phyloP scores from a whole-genome alignment of 1,140 invertebrate genomes.

The Dufourea novaeangliae region DNA sequence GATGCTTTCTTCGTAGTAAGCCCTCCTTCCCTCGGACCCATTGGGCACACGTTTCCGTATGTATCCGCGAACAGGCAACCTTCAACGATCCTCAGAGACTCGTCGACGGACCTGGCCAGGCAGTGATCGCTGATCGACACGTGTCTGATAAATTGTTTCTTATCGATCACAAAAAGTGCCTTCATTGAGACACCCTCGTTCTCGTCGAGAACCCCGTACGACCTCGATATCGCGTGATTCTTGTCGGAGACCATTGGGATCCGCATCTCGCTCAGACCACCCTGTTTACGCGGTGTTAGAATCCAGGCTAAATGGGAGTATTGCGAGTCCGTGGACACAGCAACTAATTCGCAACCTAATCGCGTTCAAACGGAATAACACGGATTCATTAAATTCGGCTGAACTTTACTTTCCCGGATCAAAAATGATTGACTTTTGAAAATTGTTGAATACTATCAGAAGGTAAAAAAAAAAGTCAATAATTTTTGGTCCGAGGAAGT shows the following conservation, averaged over 20 bases:
- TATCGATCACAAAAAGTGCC: conserved; percentile 97
- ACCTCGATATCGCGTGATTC: conserved; percentile 89
- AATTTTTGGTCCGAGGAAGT: too few relatives aligned
- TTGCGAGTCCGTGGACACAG: conserved; percentile 92
- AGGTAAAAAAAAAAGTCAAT: too few relatives aligned
- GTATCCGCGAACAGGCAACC: conserved; percentile 96
- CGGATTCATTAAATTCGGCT: too few relatives aligned
- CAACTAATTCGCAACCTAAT: conserved; percentile 88
- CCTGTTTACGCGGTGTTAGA: conserved; percentile 95
- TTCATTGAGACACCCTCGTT: conserved; percentile 94
- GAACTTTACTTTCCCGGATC: too few relatives aligned
- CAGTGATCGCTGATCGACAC: conserved; percentile 97
- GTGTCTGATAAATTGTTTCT: conserved; percentile 92
- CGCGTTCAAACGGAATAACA: neutral
- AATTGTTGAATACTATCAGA: too few relatives aligned
- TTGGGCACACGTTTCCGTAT: conserved; percentile 96
- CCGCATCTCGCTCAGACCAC: conserved; percentile 95
- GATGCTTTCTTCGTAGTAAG: neutral
- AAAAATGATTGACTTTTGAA: too few relatives aligned
- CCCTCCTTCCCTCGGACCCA: conserved; percentile 93
- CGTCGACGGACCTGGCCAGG: conserved; percentile 90
- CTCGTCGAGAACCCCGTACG: conserved; percentile 95
- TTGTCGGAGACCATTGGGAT: conserved; percentile 97
- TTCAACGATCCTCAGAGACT: conserved; percentile 93
- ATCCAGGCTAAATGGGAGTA: conserved; percentile 95